These are phyloP conservation scores for Periophthalmus magnuspinnatus DNA, from an alignment of 2,797 vertebrate genomes.

Conservation along the genomic window DNA sequence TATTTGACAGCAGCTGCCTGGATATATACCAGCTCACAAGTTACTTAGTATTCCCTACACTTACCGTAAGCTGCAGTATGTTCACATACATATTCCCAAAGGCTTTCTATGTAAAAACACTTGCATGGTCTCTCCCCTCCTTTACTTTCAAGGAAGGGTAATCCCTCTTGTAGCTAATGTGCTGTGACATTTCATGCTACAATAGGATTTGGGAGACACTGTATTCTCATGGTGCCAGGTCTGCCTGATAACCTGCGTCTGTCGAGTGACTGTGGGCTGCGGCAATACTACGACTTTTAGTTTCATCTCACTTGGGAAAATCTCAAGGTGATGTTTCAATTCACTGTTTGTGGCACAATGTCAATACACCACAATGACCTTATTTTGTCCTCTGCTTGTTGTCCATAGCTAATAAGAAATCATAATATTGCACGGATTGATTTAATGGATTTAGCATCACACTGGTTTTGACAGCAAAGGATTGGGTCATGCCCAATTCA, in stretches of 20 bases:
- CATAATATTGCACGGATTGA: conserved; percentile 10
- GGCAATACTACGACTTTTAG: conserved; percentile 36
- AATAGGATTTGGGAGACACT: conserved; percentile 72
- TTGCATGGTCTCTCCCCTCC: conserved; percentile 39
- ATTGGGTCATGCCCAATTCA: conserved; percentile 16
- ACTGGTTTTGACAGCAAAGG: conserved; percentile 14
- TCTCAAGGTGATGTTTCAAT: conserved; percentile 50
- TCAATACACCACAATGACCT: conserved; percentile 27
- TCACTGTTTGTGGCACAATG: conserved; percentile 29
- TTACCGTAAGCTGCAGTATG: conserved; percentile 37
- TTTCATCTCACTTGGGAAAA: conserved; percentile 57
- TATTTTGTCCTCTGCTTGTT: conserved; percentile 11
- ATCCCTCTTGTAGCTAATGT: conserved; percentile 75
- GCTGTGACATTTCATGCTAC: conserved; percentile 74
- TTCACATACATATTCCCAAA: conserved; percentile 41
- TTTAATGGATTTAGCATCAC: conserved; percentile 28
- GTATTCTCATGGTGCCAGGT: conserved; percentile 63
- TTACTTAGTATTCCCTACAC: conserved; percentile 47
- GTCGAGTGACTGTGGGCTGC: conserved; percentile 62
- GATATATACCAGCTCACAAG: conserved; percentile 16
- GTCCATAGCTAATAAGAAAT: neutral
- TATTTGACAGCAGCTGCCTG: conserved; percentile 9
- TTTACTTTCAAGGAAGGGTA: conserved; percentile 70
- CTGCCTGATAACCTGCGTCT: conserved; percentile 62
- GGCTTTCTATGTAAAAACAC: conserved; percentile 33